phyloP scores from a whole-genome alignment of 2,797 vertebrate species.

The Prunella strophiata region DNA sequence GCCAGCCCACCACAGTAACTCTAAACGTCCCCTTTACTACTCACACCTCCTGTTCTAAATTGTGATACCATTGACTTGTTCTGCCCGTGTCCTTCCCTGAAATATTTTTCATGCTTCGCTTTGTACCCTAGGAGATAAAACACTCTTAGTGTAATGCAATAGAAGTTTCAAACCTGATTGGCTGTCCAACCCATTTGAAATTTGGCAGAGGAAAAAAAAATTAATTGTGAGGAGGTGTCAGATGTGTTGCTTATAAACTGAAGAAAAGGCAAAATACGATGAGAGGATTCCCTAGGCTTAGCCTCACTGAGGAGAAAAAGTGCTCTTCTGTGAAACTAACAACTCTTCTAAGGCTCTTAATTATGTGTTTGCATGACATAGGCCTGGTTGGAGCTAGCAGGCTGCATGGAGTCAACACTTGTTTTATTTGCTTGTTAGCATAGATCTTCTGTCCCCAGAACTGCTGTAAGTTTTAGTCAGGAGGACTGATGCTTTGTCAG shows the following conservation, averaged over 20 bases:
- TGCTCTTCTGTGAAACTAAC: not conserved
- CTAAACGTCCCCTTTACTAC: not conserved
- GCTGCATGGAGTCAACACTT: not conserved
- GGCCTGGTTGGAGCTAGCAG: not conserved
- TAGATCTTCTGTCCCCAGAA: not conserved
- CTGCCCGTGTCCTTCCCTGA: not conserved
- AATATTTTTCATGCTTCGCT: not conserved
- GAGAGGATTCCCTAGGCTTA: not conserved
- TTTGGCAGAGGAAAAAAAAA: not conserved
- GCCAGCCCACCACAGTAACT: not conserved
- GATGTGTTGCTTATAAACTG: not conserved
- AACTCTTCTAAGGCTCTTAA: not conserved
- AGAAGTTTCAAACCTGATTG: not conserved
- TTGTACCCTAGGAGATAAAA: not conserved
- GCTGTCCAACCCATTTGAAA: not conserved
- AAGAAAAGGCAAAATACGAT: not conserved
- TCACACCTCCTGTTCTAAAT: not conserved
- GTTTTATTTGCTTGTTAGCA: not conserved
- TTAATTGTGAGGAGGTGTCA: not conserved
- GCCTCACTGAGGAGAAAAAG: not conserved
- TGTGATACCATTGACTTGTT: not conserved
- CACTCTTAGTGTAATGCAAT: not conserved
- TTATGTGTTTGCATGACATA: fast-evolving
- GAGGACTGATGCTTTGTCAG: not conserved
- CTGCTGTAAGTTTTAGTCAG: not conserved